These are phyloP conservation scores for Dilophus febrilis DNA, from an alignment of 2,888 invertebrate genomes.

Conservation along the genomic window DNA sequence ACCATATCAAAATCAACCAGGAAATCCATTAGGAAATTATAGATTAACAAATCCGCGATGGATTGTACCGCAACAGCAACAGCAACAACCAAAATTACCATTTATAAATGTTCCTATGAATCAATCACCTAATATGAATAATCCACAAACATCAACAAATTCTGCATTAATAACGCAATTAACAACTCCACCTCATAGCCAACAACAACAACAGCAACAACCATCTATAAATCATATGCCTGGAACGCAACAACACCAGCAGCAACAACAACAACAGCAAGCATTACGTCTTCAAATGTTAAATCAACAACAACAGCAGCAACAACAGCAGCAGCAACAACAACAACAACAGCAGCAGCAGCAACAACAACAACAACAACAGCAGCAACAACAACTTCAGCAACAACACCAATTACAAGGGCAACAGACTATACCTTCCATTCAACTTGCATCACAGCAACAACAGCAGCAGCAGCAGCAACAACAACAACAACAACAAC, in stretches of 20 bases:
- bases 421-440: constrained; percentile 15
- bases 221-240: constrained; percentile 1
- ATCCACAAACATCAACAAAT: constrained; percentile 27
- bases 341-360: constrained; percentile 20
- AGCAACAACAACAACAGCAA: constrained; percentile 7
- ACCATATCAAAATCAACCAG: background rate
- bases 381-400: constrained; percentile 15
- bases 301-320: constrained; percentile 16
- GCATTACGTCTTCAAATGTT: constrained; percentile 13
- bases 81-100: constrained; percentile 14
- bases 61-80: constrained; percentile 13
- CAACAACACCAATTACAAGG: constrained; percentile 13
- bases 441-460: constrained; percentile 18
- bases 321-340: constrained; percentile 29
- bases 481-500: constrained; percentile 16
- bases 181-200: constrained; percentile 36
- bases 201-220: constrained; percentile 18
- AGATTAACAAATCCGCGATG: constrained; percentile 11
- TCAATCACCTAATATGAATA: constrained; percentile 9
- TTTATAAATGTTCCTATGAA: constrained; percentile 15
- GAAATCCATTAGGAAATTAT: no score
- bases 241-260: background rate
- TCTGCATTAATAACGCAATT: constrained; percentile 43
- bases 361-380: constrained; percentile 13
- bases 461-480: constrained; percentile 19